These are phyloP conservation scores for Tupiocoris notatus DNA, from an alignment of 2,888 invertebrate genomes.

Conservation along the genomic window DNA sequence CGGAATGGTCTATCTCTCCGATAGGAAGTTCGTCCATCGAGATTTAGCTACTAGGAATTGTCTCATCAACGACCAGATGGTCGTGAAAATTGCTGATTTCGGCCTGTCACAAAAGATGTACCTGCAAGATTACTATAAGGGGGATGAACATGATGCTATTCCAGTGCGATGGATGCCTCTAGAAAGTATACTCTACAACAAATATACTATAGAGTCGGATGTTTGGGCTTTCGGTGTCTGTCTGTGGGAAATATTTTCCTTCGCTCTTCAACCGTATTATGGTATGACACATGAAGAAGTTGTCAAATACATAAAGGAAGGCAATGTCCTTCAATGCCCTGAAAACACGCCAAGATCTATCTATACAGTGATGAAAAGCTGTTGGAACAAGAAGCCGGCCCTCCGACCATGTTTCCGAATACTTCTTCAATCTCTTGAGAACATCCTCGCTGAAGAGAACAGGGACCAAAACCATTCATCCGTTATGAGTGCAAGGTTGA, in stretches of 20 bases:
- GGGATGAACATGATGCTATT: constrained; percentile 91
- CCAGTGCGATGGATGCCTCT: constrained; percentile 98
- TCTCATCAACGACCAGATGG: constrained; percentile 88
- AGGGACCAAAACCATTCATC: constrained; percentile 21
- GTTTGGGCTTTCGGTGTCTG: constrained; percentile 97
- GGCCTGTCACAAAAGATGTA: constrained; percentile 94
- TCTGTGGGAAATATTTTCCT: constrained; percentile 95
- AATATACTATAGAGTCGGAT: constrained; percentile 93
- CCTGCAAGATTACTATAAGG: constrained; percentile 92
- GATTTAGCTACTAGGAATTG: constrained; percentile 95
- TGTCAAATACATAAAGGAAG: constrained; percentile 89
- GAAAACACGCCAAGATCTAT: constrained; percentile 83
- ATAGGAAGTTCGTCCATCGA: constrained; percentile 91
- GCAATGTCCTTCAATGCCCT: constrained; percentile 84
- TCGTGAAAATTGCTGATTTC: constrained; percentile 96
- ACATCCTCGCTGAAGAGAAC: constrained; percentile 55
- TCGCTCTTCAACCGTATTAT: constrained; percentile 93
- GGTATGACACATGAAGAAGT: constrained; percentile 98
- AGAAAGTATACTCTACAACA: constrained; percentile 93
- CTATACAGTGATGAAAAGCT: constrained; percentile 89
- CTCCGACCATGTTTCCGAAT: constrained; percentile 83
- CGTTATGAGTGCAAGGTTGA: constrained; percentile 4
- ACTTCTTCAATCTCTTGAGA: constrained; percentile 75
- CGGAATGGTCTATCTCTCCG: constrained; percentile 93
- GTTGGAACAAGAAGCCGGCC: constrained; percentile 85